These are phyloP conservation scores for Sciurus niger DNA, from an alignment of 2,113 vertebrate genomes.

Conservation along the genomic window DNA sequence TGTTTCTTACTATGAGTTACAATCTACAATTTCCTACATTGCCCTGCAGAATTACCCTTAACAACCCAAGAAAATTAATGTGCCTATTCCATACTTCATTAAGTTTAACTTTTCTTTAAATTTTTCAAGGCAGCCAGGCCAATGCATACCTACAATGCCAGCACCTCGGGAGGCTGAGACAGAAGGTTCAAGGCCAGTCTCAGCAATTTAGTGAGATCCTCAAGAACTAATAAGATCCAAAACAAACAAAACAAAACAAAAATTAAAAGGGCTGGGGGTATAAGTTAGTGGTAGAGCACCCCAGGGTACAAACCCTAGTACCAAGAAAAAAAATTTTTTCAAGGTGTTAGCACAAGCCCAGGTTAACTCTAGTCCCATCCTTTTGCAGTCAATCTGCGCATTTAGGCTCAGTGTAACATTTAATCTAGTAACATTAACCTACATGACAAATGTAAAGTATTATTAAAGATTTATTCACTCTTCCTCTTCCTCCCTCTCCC, in stretches of 20 bases:
- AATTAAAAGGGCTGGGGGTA: no score
- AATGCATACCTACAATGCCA: no score
- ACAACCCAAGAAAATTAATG: not conserved
- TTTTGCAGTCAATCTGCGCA: not conserved
- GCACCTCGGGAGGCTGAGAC: no score
- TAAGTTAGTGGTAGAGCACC: no score
- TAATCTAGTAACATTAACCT: not conserved
- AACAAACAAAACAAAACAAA: not conserved
- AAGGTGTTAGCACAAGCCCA: not conserved
- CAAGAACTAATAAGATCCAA: not conserved
- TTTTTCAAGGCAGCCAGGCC: not conserved
- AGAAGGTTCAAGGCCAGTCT: no score
- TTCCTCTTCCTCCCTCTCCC: not conserved
- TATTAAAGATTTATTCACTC: not conserved
- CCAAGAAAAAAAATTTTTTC: not conserved
- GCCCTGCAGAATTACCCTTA: not conserved
- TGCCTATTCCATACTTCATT: not conserved
- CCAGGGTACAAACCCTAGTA: no score
- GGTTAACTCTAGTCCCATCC: not conserved
- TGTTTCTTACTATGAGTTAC: not conserved
- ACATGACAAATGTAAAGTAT: not conserved
- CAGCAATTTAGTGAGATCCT: no score
- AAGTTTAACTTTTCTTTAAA: conserved; percentile 36
- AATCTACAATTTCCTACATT: not conserved
- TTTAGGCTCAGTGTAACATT: not conserved